Evolutionary conservation across 2,888 invertebrate species (phyloP), one percentile per base, ranked within the genome.

Genomic region (Cosmopolites sordidus): DNA sequence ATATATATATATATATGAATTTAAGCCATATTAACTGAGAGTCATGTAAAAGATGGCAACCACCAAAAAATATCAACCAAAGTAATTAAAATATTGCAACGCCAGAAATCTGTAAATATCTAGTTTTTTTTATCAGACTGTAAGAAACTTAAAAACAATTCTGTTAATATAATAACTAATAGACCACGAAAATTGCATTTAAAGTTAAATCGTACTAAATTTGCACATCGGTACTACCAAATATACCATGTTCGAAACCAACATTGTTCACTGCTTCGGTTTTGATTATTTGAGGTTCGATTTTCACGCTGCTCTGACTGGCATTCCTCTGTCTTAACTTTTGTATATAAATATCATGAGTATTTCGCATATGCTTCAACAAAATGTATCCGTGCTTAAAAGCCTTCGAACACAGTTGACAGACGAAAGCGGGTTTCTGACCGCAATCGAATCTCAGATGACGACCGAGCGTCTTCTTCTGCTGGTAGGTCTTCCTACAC

Each of bases 381-480:
- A 71, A 52, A 40, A 70, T 69, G 48, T 72, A 71, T 1, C 72
- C 69, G 45, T 72, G 72, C 50, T 69, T 70, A 58, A 69, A 70
- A 38, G 66, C 65, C 58, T 70, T 69, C 15, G 63, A 58, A 44
- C 72, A 73, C 43, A 70, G 58, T 39, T 71, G 67, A 53, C 72
- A 72, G 2, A 64, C 61, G 60, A 73, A 73, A 3, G 71, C 67
- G 0, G 72, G 73, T 46, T 62, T 67, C 51, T 70, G 69, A 0
- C 76, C 76, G 59, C 78, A 78, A 63, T 78, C 78, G 60, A 75
- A 74, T 39, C 75, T 69, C 49, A 73, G 67, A 63, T 78, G 78
- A 27, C 76, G 65, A 1, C 73, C 72, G 37, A 73, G 60, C 2
- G 71, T 73, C 62, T 73, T 71, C 69, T 73, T 71, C 60, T 72